phyloP scores from a whole-genome alignment of 2,888 invertebrate genomes.

The Taphrorychus bicolor region DNA sequence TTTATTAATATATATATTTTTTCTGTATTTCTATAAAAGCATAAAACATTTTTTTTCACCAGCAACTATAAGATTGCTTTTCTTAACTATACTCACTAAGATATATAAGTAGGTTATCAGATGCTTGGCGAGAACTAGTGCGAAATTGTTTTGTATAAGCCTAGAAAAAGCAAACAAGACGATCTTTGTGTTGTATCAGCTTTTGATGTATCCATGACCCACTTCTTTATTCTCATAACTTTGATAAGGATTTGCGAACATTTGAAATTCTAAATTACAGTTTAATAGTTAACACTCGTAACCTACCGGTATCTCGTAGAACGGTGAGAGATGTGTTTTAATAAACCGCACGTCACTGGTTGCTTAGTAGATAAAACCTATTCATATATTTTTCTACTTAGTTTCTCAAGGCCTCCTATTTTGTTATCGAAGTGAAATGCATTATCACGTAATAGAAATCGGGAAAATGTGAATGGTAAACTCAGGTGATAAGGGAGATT shows the following conservation, averaged over 20 bases:
- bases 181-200: background rate
- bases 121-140: background rate
- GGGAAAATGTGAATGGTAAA: background rate
- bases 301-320: too few species aligned
- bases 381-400: background rate
- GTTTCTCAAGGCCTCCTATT: background rate
- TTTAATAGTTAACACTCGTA: too few species aligned
- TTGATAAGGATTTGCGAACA: background rate
- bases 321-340: too few species aligned
- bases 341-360: background rate
- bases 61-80: too few species aligned
- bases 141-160: slow-evolving; percentile 3
- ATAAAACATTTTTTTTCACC: too few species aligned
- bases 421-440: background rate
- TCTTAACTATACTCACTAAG: too few species aligned
- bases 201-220: background rate
- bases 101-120: slow-evolving; percentile 2
- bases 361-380: too few species aligned
- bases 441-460: background rate
- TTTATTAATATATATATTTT: background rate
- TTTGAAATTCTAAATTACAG: background rate
- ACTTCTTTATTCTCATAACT: background rate
- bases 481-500: background rate
- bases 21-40: background rate
- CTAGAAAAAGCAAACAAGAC: background rate